Conservation (phyloP, 2,797 vertebrate genomes). For the Mus minutoides region DNA sequence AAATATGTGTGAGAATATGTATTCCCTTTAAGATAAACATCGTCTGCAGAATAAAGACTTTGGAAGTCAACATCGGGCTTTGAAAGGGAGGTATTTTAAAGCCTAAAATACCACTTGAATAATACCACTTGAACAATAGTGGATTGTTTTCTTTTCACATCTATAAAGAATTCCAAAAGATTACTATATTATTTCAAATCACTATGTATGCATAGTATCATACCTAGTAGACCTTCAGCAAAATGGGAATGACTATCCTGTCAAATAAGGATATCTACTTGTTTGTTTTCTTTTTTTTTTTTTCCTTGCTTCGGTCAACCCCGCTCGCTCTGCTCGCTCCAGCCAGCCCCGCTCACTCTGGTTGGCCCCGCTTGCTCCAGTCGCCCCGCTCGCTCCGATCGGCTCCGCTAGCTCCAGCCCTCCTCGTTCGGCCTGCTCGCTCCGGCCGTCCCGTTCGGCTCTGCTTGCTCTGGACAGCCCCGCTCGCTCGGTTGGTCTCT, state of each 20-base stretch:
- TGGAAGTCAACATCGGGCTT: neutral
- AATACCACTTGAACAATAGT: too few species aligned
- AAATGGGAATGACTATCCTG: constrained; percentile 16
- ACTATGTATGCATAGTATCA: neutral
- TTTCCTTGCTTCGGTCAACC: too few species aligned
- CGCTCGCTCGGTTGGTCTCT: too few species aligned
- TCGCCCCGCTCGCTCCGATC: too few species aligned
- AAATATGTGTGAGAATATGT: constrained; percentile 19
- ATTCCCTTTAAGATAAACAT: constrained; percentile 12
- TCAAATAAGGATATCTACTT: constrained; percentile 50
- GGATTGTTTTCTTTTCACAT: constrained; percentile 14
- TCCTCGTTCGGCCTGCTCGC: too few species aligned
- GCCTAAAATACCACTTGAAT: too few species aligned
- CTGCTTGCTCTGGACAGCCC: too few species aligned
- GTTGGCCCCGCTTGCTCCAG: too few species aligned
- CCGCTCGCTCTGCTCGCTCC: too few species aligned
- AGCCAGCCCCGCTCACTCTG: too few species aligned
- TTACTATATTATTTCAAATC: constrained; percentile 36
- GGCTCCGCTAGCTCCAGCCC: too few species aligned
- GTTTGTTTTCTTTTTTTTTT: neutral
- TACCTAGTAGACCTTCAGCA: neutral
- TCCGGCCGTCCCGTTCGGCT: too few species aligned
- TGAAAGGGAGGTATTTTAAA: constrained; percentile 34
- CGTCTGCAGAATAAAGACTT: constrained; percentile 21
- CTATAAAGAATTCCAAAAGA: neutral